Conservation (phyloP, 2,888 invertebrate genomes). For the Onchidella celtica region DNA sequence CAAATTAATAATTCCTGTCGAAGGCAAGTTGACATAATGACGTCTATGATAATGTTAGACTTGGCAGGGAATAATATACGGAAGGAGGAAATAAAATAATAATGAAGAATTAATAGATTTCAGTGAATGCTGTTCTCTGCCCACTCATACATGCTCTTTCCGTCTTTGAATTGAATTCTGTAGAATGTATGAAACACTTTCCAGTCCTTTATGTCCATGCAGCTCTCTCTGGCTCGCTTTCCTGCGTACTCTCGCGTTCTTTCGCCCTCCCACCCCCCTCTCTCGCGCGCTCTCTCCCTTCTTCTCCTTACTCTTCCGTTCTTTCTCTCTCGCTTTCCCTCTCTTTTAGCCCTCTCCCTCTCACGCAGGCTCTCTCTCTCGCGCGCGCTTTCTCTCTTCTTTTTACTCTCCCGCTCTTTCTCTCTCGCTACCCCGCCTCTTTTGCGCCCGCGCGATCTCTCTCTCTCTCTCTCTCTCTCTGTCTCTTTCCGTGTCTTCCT, state of each 20-base stretch:
- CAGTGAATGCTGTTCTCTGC: too few relatives aligned
- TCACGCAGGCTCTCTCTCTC: background rate
- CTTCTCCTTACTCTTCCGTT: background rate
- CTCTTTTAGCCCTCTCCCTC: background rate
- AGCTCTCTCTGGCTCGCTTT: background rate
- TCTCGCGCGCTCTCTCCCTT: background rate
- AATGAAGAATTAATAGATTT: too few relatives aligned
- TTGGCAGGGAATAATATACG: too few relatives aligned
- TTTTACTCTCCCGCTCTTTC: background rate
- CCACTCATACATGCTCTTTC: too few relatives aligned
- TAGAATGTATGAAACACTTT: too few relatives aligned
- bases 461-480: constrained; percentile 33
- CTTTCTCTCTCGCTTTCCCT: background rate
- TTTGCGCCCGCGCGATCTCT: too few relatives aligned
- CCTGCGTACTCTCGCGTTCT: background rate
- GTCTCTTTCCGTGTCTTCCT: constrained; percentile 24
- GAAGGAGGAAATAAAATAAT: too few relatives aligned
- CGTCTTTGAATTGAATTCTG: too few relatives aligned
- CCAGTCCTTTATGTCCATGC: background rate
- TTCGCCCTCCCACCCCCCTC: background rate
- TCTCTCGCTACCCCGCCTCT: background rate
- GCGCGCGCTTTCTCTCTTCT: constrained; percentile 21
- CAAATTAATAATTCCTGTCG: too few relatives aligned
- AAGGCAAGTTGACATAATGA: too few relatives aligned
- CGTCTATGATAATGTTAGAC: too few relatives aligned